Evolutionary conservation across 2,888 invertebrate species (phyloP), one percentile per base, ranked within the genome.

Genomic region (Mechanitis mazaeus): DNA sequence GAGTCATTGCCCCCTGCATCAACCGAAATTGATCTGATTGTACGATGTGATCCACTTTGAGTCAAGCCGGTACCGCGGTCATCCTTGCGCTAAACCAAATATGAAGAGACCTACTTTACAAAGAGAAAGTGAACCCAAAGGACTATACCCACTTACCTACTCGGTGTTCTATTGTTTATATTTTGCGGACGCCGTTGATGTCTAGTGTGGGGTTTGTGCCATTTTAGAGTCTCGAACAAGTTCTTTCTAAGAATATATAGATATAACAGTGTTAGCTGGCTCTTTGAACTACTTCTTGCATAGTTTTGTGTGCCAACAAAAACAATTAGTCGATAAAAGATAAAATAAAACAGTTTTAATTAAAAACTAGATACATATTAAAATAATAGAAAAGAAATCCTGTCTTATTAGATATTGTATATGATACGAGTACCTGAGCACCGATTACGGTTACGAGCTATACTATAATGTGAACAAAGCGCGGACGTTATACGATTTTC

Each of bases 401-500:
- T 20, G 20, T 20, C 20, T 20, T 20, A 20, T 20, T 20, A 35
- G 35, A 1, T 56, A 60, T 59, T 63, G 62, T 60, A 60, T 74
- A 81, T 82, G 74, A 75, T 68, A 65, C 63, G 69, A 71, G 71
- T 69, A 74, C 75, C 71, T 71, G 70, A 74, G 20, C 73, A 72
- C 78, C 78, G 68, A 69, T 76, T 80, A 80, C 72, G 79, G 79
- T 75, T 74, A 74, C 76, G 71, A 75, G 68, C 73, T 67, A 63
- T 72, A 72, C 72, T 67, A 72, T 75, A 76, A 72, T 74, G 74
- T 65, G 72, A 71, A 74, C 87, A 87, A 87, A 87, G 85, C 78
- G 71, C 83, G 85, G 82, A 83, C 85, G 85, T 80, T 79, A 78
- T 75, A 80, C 81, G 81, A 81, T 85, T 88, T 89, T 88, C 80